These are phyloP conservation scores for Polydrusus tereticollis DNA, from an alignment of 2,888 invertebrate genomes.

Conservation along the genomic window DNA sequence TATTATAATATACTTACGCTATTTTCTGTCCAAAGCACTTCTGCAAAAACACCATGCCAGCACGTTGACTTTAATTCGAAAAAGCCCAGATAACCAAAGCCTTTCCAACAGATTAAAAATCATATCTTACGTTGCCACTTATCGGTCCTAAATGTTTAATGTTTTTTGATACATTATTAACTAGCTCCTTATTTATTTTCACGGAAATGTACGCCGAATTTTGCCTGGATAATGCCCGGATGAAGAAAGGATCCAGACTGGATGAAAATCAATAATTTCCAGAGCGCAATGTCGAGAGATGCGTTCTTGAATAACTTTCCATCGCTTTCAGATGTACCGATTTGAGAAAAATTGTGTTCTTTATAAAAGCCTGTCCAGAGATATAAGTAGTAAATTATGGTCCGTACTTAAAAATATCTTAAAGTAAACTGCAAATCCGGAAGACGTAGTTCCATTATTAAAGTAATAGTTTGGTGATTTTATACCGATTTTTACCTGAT, in stretches of 20 bases:
- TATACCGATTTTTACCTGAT: too few relatives aligned
- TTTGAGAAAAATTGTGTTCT: too few relatives aligned
- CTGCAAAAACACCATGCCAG: conserved; percentile 14
- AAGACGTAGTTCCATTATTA: too few relatives aligned
- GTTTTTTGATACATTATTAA: not conserved
- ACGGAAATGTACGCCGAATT: not conserved
- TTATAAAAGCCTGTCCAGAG: too few relatives aligned
- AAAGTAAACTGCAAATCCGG: too few relatives aligned
- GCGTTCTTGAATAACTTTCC: not conserved
- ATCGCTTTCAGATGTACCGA: not conserved
- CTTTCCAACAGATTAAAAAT: conserved; percentile 18
- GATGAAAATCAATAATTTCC: conserved; percentile 35
- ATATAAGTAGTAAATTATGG: too few relatives aligned
- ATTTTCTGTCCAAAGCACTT: conserved; percentile 23
- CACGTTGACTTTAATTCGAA: conserved; percentile 21
- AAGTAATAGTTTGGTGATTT: too few relatives aligned
- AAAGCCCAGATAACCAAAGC: conserved; percentile 13
- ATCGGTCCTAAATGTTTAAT: not conserved
- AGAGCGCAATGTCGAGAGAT: conserved; percentile 25
- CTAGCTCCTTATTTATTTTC: not conserved
- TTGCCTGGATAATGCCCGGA: conserved; percentile 5
- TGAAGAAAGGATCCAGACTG: conserved; percentile 29
- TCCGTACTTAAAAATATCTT: too few relatives aligned
- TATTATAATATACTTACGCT: conserved; percentile 43
- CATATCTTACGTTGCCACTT: not conserved